These are phyloP conservation scores for Dromiciops gliroides DNA, from an alignment of 2,113 vertebrate genomes.

Conservation along the genomic window DNA sequence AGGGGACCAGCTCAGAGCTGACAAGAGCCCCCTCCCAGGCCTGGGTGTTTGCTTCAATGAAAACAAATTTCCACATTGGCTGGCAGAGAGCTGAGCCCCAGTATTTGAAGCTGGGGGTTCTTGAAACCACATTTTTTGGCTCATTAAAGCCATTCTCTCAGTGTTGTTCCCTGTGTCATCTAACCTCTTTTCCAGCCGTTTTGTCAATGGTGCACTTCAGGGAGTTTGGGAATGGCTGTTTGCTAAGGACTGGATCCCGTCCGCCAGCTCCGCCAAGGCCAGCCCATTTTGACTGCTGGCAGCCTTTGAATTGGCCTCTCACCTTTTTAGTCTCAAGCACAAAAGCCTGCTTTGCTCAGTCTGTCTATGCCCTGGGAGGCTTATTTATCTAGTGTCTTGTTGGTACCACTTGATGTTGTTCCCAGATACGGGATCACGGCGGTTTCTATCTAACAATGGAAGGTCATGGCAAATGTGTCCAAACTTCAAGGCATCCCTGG, in stretches of 20 bases:
- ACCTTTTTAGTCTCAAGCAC: constrained; percentile 79
- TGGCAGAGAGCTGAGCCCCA: constrained; percentile 71
- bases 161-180: constrained; percentile 79
- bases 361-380: constrained; percentile 66
- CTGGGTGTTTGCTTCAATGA: constrained; percentile 70
- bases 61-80: constrained; percentile 69
- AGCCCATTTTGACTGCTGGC: constrained; percentile 75
- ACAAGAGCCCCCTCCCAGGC: constrained; percentile 56
- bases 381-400: constrained; percentile 73
- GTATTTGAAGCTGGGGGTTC: constrained; percentile 76
- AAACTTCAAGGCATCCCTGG: constrained; percentile 70
- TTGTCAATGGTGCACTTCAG: constrained; percentile 84
- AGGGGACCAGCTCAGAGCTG: constrained; percentile 43
- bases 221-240: constrained; percentile 70
- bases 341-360: constrained; percentile 68
- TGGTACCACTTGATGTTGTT: neutral
- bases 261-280: constrained; percentile 68
- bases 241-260: constrained; percentile 68
- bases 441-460: constrained; percentile 74
- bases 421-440: constrained; percentile 63
- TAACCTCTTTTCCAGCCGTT: constrained; percentile 83
- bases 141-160: constrained; percentile 82
- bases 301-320: constrained; percentile 64
- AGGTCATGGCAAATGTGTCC: constrained; percentile 71
- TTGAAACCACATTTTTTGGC: constrained; percentile 84